Percentiles rank a stretch among this genome's conserved stretches.
Conservation (phyloP, 2,888 invertebrate species). For the Xestobium rufovillosum region DNA sequence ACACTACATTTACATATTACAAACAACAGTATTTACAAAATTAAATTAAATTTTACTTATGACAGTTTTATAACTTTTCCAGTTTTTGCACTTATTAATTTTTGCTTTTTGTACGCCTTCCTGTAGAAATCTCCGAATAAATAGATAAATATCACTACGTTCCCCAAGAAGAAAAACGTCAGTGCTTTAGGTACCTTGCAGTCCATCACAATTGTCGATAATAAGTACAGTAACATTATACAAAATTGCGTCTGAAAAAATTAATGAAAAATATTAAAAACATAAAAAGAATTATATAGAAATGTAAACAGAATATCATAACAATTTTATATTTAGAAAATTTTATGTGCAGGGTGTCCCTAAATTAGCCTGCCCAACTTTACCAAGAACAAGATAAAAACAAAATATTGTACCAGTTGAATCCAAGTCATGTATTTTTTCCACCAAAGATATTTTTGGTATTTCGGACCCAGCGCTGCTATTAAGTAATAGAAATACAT, state of each 20-base stretch:
- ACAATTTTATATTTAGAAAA: no score
- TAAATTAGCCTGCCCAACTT: no score
- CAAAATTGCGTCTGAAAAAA: constrained; percentile 62
- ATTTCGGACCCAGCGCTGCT: constrained; percentile 78
- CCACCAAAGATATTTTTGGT: constrained; percentile 92
- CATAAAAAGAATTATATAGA: constrained; percentile 6
- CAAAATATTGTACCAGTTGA: constrained; percentile 71
- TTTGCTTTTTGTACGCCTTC: constrained; percentile 36
- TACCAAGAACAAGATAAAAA: no score
- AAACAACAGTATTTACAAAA: no score
- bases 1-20: no score
- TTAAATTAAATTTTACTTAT: no score
- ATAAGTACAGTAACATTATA: constrained; percentile 66
- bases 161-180: constrained; percentile 57
- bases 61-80: no score
- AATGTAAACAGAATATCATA: constrained; percentile 4
- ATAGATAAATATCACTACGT: constrained; percentile 65
- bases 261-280: constrained; percentile 16
- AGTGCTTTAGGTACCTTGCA: constrained; percentile 66
- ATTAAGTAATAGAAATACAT: constrained; percentile 91
- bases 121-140: constrained; percentile 71
- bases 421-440: constrained; percentile 82
- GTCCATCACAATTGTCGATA: constrained; percentile 54
- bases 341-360: no score
- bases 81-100: no score